Conservation (phyloP, 1,140 invertebrate species). For the Papilio machaon region DNA sequence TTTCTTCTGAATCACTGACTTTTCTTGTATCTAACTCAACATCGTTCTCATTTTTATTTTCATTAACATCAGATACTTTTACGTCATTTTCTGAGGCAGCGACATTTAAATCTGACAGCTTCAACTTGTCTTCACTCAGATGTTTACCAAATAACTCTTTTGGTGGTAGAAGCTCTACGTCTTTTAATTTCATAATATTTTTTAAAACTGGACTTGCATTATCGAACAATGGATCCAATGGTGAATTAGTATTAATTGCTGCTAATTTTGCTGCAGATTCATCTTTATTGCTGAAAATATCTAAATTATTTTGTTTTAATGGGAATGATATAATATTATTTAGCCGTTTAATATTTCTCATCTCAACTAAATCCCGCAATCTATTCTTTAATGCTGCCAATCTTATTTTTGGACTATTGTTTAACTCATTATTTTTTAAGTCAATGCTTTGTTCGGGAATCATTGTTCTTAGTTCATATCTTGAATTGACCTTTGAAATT, state of each 20-base stretch:
- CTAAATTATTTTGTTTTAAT: background rate
- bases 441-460: background rate
- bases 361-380: conserved; percentile 21
- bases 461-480: conserved; percentile 11
- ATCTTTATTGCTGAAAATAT: background rate
- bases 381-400: conserved; percentile 7
- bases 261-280: background rate
- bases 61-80: conserved; percentile 9
- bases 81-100: conserved; percentile 27
- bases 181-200: conserved; percentile 49
- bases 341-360: conserved; percentile 7
- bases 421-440: conserved; percentile 10
- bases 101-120: conserved; percentile 41
- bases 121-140: conserved; percentile 23
- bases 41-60: background rate
- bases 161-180: conserved; percentile 47
- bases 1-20: background rate
- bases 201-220: conserved; percentile 40
- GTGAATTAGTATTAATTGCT: background rate
- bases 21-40: conserved; percentile 33
- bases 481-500: background rate
- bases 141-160: conserved; percentile 16
- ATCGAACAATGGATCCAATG: conserved; percentile 31
- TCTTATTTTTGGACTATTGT: background rate
- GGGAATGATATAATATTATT: background rate